Evolutionary conservation across 2,888 invertebrate genomes (phyloP), one percentile per base, ranked within the genome.

Genomic region (Ametastegia equiseti): DNA sequence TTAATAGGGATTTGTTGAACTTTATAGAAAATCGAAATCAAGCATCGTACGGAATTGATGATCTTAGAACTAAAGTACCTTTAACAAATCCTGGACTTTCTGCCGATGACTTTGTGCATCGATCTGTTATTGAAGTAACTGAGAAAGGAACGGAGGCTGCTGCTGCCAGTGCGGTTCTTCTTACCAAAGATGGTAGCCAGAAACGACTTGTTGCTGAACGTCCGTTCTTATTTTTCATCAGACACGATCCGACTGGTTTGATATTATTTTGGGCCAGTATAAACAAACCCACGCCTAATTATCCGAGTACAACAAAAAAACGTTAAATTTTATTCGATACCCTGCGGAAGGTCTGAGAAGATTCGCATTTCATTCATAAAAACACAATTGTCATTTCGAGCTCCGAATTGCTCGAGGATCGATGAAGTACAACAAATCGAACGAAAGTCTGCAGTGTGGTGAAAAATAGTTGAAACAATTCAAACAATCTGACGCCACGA

Each of bases 191-290:
- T 57, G 94, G 94, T 0, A 92, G 92, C 9, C 88, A 87, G 47
- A 90, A 88, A 19, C 92, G 92, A 33, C 92, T 93, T 0, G 86
- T 92, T 30, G 95, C 94, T 0, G 94, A 96, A 87, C 93, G 95
- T 42, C 97, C 97, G 0, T 97, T 96, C 90, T 92, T 95, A 81
- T 95, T 96, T 88, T 95, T 96, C 88, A 96, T 97, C 83, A 93
- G 95, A 84, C 95, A 96, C 87, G 94, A 95, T 84, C 92, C 92
- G 36, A 94, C 95, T 3, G 94, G 94, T 84, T 92, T 95, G 7
- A 93, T 96, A 36, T 93, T 95, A 67, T 97, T 97, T 89, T 96
- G 95, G 93, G 96, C 95, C 0, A 93, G 94, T 39, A 93, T 96
- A 69, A 93, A 93, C 84, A 93, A 93, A 82, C 96, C 96, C 0